These are phyloP conservation scores for Bedellia somnulentella DNA, from an alignment of 2,888 invertebrate genomes.

Conservation along the genomic window DNA sequence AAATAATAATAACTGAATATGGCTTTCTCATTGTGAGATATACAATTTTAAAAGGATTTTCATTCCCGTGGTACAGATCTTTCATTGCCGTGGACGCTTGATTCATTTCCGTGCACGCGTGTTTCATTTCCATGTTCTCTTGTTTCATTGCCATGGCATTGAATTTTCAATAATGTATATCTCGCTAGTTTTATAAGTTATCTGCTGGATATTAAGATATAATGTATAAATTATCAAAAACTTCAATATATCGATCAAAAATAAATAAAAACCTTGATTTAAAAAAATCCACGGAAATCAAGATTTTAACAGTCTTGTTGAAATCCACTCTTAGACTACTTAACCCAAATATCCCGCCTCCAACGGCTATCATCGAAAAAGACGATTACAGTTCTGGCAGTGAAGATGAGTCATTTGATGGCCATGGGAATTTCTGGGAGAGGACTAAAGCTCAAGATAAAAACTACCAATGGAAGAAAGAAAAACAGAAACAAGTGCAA, in stretches of 20 bases:
- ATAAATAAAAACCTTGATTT: slow-evolving; percentile 61
- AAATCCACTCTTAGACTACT: slow-evolving; percentile 44
- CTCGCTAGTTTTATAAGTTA: slow-evolving; percentile 68
- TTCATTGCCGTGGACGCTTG: no score
- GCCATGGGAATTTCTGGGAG: slow-evolving; percentile 37
- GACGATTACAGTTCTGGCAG: slow-evolving; percentile 33
- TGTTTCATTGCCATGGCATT: slow-evolving; percentile 63
- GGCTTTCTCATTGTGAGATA: no score
- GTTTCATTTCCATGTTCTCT: no score
- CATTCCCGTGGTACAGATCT: no score
- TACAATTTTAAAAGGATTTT: no score
- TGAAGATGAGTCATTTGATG: slow-evolving; percentile 24
- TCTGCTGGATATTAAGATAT: slow-evolving; percentile 65
- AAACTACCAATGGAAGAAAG: slow-evolving; percentile 49
- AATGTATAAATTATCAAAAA: slow-evolving; percentile 65
- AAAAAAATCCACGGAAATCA: no score
- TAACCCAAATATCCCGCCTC: slow-evolving; percentile 37
- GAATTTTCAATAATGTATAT: slow-evolving; percentile 74
- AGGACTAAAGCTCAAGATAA: slow-evolving; percentile 51
- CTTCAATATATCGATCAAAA: slow-evolving; percentile 63
- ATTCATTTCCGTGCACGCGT: no score
- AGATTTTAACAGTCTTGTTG: no score
- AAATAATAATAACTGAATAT: no score
- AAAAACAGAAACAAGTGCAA: slow-evolving; percentile 35
- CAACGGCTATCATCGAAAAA: slow-evolving; percentile 17